These are phyloP conservation scores for Epinephelus cyanopodus DNA, from an alignment of 2,113 vertebrate species.

Conservation along the genomic window DNA sequence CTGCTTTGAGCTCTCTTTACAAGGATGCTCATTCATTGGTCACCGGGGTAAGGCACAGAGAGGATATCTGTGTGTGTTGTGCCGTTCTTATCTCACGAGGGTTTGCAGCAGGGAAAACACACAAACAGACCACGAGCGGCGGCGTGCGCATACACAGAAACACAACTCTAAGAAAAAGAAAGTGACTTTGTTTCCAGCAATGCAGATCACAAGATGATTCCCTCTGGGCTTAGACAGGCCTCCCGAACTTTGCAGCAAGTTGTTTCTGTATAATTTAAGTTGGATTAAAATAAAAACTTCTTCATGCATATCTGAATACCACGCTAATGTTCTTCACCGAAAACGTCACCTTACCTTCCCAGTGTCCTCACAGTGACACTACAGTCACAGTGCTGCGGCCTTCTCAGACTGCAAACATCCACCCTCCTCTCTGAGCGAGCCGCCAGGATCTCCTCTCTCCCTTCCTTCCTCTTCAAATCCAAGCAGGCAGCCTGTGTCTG, in stretches of 20 bases:
- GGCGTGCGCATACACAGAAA: not conserved
- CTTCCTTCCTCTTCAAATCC: slow-evolving; percentile 60
- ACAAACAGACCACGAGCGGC: not conserved
- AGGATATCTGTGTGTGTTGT: slow-evolving; percentile 50
- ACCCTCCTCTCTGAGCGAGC: slow-evolving; percentile 35
- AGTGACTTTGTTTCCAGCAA: slow-evolving; percentile 22
- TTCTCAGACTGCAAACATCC: slow-evolving; percentile 69
- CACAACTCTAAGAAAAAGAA: slow-evolving; percentile 1
- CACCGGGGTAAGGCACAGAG: slow-evolving; percentile 57
- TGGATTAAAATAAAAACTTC: not conserved
- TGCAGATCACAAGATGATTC: slow-evolving; percentile 62
- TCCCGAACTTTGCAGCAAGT: slow-evolving; percentile 8
- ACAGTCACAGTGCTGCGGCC: slow-evolving; percentile 37
- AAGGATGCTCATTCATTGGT: slow-evolving; percentile 77
- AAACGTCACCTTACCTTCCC: slow-evolving; percentile 77
- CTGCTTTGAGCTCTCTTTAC: slow-evolving; percentile 68
- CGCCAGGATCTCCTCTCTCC: slow-evolving; percentile 61
- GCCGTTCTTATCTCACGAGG: slow-evolving; percentile 61
- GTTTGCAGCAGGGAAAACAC: not conserved
- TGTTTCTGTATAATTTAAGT: slow-evolving; percentile 6
- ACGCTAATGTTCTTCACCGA: slow-evolving; percentile 17
- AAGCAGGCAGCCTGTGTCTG: slow-evolving; percentile 55
- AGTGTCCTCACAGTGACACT: slow-evolving; percentile 53
- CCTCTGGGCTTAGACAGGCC: slow-evolving; percentile 1
- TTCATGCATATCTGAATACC: not conserved